A percentile compares a stretch with the other conserved stretches of the same genome.
Conservation (phyloP, 2,797 vertebrate genomes). For the Intellagama lesueurii region DNA sequence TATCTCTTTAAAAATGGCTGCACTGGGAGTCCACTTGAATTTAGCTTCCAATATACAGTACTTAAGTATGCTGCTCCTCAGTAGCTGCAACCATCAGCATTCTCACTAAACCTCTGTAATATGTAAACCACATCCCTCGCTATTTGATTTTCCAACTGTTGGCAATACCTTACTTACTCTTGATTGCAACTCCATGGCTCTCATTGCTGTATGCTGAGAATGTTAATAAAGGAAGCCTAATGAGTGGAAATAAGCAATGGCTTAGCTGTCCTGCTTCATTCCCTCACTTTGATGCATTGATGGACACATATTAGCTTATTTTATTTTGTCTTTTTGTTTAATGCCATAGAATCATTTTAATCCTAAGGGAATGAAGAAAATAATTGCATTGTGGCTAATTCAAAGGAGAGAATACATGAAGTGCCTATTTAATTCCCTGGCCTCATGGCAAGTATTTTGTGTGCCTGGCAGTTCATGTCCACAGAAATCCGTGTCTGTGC, state of each 20-base stretch:
- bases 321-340: neutral
- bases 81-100: neutral
- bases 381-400: neutral
- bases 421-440: neutral
- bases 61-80: conserved; percentile 6
- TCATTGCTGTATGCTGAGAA: neutral
- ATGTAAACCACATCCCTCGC: neutral
- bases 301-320: neutral
- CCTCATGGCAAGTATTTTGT: neutral
- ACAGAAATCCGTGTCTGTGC: neutral
- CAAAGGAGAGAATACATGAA: neutral
- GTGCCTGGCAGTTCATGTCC: neutral
- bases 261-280: neutral
- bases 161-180: neutral
- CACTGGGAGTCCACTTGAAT: neutral
- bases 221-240: conserved; percentile 26
- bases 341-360: neutral
- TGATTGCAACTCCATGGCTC: fast-evolving
- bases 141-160: neutral
- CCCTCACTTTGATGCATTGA: neutral
- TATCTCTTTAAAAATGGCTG: neutral
- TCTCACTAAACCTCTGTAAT: conserved; percentile 12
- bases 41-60: neutral
- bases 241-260: conserved; percentile 9
- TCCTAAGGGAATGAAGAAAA: neutral